Evolutionary conservation across 2,113 vertebrate genomes (phyloP), one percentile per base, ranked within the genome.

Genomic region (Microtus richardsoni): DNA sequence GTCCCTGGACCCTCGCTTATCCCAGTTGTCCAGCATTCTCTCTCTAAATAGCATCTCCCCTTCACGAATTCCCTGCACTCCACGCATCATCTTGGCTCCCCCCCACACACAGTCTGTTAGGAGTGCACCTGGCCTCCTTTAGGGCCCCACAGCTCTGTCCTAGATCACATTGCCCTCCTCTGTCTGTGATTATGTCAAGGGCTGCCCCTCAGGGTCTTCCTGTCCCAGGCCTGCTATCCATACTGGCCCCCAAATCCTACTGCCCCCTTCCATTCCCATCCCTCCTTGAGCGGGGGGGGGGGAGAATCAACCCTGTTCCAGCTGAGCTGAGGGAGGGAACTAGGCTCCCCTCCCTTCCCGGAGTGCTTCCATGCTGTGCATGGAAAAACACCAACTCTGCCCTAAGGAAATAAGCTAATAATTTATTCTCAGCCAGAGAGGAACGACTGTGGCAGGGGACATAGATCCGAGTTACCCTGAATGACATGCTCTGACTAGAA

Each of bases 201-300:
- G 39, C 54, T 26, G 39, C n/a, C 28, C 19, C 2, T 2, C n/a
- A 0, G n/a, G 80, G 11, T 2, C 75, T 28, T 85, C 78, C 66
- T 14, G 3, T 9, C 47, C 28, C 49, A 17, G 66, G 41, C n/a
- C 83, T 39, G 47, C 6, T 22, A 11, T 36, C 36, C 79, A 47
- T 1, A 16, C 41, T 7, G n/a, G n/a, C 62, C 70, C 36, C 62
- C 70, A n/a, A 82, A 24, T 54, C 22, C 3, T 28, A 88, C 14
- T 3, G 26, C 7, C 39, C 39, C 41, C 26, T 24, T 47, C 4
- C 28, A 19, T 24, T 41, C n/a, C 39, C 13, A 41, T 44, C 28
- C 28, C 30, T 54, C 70, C 2, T 1, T 26, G 78, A 71, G 14
- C 8, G 7, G 3, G 2, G 2, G 7, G 3, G 2, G 2, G 2